Percentiles rank a stretch among this genome's conserved stretches.
These are phyloP conservation scores for Sphaerophoria taeniata DNA, from an alignment of 2,888 invertebrate species.

Conservation along the genomic window DNA sequence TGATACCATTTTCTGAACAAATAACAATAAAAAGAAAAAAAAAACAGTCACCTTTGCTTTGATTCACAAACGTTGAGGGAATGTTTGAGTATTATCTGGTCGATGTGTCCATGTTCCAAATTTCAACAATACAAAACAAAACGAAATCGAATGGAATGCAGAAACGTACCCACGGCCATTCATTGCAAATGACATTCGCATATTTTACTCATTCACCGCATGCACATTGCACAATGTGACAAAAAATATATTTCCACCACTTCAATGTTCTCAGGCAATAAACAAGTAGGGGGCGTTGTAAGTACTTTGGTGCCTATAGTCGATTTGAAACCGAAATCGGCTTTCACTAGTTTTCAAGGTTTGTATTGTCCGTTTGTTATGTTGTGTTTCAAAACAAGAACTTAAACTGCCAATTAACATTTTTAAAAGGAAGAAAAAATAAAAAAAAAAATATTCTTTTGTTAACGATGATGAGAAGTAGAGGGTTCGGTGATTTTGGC, in stretches of 20 bases:
- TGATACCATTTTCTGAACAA: too few relatives aligned
- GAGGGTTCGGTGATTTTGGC: too few relatives aligned
- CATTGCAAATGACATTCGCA: conserved; percentile 28
- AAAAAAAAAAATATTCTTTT: too few relatives aligned
- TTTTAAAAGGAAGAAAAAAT: too few relatives aligned
- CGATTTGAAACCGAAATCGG: conserved; percentile 31
- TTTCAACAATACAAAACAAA: background rate
- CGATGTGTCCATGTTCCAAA: conserved; percentile 14
- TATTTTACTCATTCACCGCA: background rate
- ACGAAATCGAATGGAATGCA: background rate
- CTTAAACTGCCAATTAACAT: too few relatives aligned
- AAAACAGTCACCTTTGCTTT: background rate
- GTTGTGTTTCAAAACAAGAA: too few relatives aligned
- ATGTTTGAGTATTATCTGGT: background rate
- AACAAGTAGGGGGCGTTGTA: too few relatives aligned
- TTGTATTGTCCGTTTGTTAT: too few relatives aligned
- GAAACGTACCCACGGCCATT: conserved; percentile 12
- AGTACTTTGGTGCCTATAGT: background rate
- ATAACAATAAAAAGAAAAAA: background rate
- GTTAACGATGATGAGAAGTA: too few relatives aligned
- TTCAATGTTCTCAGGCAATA: too few relatives aligned
- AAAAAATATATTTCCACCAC: background rate
- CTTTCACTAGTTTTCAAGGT: background rate
- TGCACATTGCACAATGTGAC: background rate
- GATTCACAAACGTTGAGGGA: background rate